Evolutionary conservation across 2,888 invertebrate genomes (phyloP).

Genomic region (Gastrophysa polygoni): DNA sequence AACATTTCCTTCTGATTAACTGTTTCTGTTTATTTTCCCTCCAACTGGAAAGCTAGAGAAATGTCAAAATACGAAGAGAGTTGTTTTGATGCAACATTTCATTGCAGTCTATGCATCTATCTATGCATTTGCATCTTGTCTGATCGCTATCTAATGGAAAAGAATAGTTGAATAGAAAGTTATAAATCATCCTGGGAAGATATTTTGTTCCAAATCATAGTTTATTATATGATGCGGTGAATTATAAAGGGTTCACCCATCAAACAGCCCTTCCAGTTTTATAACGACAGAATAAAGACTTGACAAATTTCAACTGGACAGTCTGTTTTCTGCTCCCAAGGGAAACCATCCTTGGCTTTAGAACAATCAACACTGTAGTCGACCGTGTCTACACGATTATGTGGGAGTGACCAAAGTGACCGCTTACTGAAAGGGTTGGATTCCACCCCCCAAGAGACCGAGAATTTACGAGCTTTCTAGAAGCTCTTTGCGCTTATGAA

Average conservation of each 20-base stretch:
- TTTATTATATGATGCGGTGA: slow-evolving; percentile 17
- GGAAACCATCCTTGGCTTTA: slow-evolving; percentile 43
- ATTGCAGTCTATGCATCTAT: too few relatives aligned
- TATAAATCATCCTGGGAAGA: not conserved
- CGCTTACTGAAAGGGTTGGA: slow-evolving; percentile 47
- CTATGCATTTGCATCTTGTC: too few relatives aligned
- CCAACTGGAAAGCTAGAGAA: too few relatives aligned
- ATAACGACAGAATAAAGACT: slow-evolving; percentile 39
- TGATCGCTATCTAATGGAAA: too few relatives aligned
- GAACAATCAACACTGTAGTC: slow-evolving; percentile 52
- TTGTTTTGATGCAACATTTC: too few relatives aligned
- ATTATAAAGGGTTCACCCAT: slow-evolving; percentile 21
- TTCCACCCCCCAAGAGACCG: slow-evolving; percentile 18
- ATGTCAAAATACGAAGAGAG: too few relatives aligned
- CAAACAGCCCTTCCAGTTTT: slow-evolving; percentile 19
- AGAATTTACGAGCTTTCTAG: slow-evolving; percentile 33
- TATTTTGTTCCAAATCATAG: not conserved
- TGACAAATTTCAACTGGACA: slow-evolving; percentile 49
- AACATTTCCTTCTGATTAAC: too few relatives aligned
- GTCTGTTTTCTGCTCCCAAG: slow-evolving; percentile 34
- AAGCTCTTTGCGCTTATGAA: slow-evolving; percentile 24
- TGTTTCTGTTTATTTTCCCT: too few relatives aligned
- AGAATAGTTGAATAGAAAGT: too few relatives aligned
- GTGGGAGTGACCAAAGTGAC: slow-evolving; percentile 51
- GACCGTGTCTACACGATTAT: slow-evolving; percentile 51